A percentile compares a stretch with the other conserved stretches of the same genome.
These are phyloP conservation scores for Bovichtus diacanthus DNA, from an alignment of 2,797 vertebrate species.

Conservation along the genomic window DNA sequence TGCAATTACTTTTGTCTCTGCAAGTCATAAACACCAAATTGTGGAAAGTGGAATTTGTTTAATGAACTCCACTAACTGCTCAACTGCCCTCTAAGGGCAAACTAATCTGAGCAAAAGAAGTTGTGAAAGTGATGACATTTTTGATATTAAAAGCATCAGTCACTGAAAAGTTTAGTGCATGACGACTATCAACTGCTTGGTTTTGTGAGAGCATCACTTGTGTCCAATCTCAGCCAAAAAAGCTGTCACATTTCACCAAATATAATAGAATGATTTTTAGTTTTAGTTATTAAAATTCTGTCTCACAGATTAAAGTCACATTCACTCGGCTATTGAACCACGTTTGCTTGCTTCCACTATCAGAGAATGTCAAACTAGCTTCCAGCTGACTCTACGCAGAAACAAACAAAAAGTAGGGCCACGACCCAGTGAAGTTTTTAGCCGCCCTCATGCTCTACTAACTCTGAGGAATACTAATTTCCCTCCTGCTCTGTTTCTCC, in stretches of 20 bases:
- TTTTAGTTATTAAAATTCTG: background rate
- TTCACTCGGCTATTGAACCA: background rate
- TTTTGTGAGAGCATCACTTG: background rate
- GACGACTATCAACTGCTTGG: background rate
- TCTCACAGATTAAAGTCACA: background rate
- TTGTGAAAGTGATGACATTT: background rate
- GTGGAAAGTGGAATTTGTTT: background rate
- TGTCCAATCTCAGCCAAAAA: background rate
- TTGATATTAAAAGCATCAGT: constrained; percentile 50
- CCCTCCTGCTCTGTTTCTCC: constrained; percentile 6
- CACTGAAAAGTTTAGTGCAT: constrained; percentile 17
- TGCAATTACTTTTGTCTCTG: background rate
- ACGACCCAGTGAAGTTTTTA: background rate
- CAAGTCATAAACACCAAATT: constrained; percentile 1
- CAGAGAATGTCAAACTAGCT: background rate
- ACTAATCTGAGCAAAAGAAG: background rate
- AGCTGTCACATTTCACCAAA: background rate
- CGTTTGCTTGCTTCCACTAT: background rate
- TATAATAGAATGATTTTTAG: background rate
- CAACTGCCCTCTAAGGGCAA: background rate
- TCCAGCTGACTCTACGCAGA: background rate
- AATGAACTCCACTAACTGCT: background rate
- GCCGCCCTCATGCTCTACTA: background rate
- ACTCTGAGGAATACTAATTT: constrained; percentile 31
- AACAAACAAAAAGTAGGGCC: background rate